These are phyloP conservation scores for Aramus guarauna DNA, from an alignment of 2,113 vertebrate genomes.

Conservation along the genomic window DNA sequence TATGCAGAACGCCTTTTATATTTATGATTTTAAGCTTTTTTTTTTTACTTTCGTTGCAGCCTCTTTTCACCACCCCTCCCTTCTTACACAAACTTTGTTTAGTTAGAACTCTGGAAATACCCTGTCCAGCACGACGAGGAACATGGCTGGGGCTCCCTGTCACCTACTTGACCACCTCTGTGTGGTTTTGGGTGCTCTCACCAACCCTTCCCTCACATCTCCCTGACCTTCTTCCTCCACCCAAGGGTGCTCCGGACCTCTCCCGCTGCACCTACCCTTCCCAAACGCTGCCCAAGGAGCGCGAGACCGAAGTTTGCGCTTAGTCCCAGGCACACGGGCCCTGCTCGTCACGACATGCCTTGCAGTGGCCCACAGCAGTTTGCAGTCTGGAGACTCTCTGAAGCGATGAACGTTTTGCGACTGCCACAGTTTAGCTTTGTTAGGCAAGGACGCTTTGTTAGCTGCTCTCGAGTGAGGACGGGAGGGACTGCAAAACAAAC, in stretches of 20 bases:
- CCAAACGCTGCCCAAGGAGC: not conserved
- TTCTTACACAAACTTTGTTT: not conserved
- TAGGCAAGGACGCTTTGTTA: not conserved
- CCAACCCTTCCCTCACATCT: not conserved
- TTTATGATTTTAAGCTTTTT: not conserved
- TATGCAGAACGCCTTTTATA: not conserved
- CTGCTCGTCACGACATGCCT: rapidly evolving
- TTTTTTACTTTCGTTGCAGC: not conserved
- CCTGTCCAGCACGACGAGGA: rapidly evolving
- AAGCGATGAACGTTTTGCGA: not conserved
- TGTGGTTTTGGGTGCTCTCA: not conserved
- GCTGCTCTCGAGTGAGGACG: not conserved
- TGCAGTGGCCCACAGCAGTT: rapidly evolving
- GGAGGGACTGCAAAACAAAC: not conserved
- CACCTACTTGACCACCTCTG: rapidly evolving
- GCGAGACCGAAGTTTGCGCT: not conserved
- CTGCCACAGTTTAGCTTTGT: not conserved
- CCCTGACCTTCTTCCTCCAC: not conserved
- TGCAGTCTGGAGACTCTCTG: not conserved
- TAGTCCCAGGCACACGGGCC: rapidly evolving
- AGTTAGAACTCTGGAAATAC: not conserved
- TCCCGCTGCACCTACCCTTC: not conserved
- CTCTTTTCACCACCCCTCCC: not conserved
- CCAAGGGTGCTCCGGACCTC: not conserved
- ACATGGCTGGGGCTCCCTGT: rapidly evolving